Conservation (phyloP, 2,113 vertebrate species). For the Danionella cerebrum region DNA sequence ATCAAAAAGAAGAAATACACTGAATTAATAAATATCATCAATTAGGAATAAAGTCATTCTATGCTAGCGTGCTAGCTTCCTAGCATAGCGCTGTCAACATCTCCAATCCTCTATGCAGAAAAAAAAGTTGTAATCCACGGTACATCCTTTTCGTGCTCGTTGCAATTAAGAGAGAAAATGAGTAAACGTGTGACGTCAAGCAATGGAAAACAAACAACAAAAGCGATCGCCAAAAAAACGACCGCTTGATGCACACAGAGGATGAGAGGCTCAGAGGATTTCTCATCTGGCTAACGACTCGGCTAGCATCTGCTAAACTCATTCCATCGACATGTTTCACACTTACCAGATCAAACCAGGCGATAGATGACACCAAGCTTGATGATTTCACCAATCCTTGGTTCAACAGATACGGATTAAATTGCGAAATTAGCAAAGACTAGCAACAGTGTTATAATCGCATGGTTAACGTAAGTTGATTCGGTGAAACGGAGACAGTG, state of each 20-base stretch:
- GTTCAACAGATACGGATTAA: slow-evolving; percentile 29
- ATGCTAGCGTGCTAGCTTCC: neutral
- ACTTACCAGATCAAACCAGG: slow-evolving; percentile 67
- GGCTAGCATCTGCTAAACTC: slow-evolving; percentile 26
- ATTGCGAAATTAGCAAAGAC: slow-evolving; percentile 34
- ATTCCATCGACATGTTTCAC: neutral
- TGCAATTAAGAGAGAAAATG: neutral
- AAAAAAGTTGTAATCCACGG: neutral
- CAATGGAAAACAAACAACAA: neutral
- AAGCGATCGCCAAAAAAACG: neutral
- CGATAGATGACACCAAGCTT: slow-evolving; percentile 46
- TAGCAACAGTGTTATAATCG: slow-evolving; percentile 28
- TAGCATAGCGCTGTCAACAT: slow-evolving; percentile 21
- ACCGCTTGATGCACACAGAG: neutral
- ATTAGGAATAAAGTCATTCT: neutral
- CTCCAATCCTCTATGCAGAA: neutral
- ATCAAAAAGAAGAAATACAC: neutral
- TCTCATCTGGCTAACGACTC: slow-evolving; percentile 14
- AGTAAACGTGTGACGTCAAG: neutral
- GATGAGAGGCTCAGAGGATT: neutral
- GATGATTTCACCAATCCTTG: slow-evolving; percentile 48
- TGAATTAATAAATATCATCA: neutral
- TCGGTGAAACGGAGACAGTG: slow-evolving; percentile 48
- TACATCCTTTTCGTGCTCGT: neutral
- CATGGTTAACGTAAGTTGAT: slow-evolving; percentile 51